phyloP scores from a whole-genome alignment of 1,140 invertebrate genomes.

The Drosophila paulistorum region DNA sequence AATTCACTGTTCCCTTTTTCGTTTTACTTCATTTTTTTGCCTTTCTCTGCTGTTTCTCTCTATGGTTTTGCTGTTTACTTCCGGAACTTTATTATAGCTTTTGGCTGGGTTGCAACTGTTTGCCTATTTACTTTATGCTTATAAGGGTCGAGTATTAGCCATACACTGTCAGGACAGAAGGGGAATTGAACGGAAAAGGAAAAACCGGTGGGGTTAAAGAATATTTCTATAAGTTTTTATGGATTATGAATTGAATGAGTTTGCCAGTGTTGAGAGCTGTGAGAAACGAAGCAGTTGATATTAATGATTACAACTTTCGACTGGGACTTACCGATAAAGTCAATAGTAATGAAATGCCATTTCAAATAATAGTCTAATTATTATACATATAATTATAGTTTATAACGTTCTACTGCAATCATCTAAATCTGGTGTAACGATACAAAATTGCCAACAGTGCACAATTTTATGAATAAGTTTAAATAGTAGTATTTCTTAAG shows the following conservation, averaged over 20 bases:
- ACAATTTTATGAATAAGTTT: too few species aligned
- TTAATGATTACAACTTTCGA: slow-evolving; percentile 45
- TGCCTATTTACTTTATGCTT: slow-evolving; percentile 72
- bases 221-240: slow-evolving; percentile 37
- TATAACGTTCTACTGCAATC: too few species aligned
- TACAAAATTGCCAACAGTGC: too few species aligned
- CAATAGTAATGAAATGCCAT: too few species aligned
- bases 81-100: slow-evolving; percentile 80
- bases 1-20: slow-evolving; percentile 52
- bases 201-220: slow-evolving; percentile 6
- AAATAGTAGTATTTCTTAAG: too few species aligned
- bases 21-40: not conserved
- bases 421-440: too few species aligned
- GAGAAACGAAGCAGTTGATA: slow-evolving; percentile 59
- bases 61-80: slow-evolving; percentile 76
- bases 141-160: slow-evolving; percentile 73
- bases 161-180: slow-evolving; percentile 36
- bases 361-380: too few species aligned
- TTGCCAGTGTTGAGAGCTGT: slow-evolving; percentile 5
- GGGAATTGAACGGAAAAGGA: not conserved
- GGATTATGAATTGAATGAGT: slow-evolving; percentile 57
- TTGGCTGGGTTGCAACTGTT: slow-evolving; percentile 76
- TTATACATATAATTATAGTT: too few species aligned
- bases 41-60: slow-evolving; percentile 54
- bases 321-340: slow-evolving; percentile 17